Percentiles rank a stretch among this genome's conserved stretches.
Evolutionary conservation across 2,113 vertebrate species (phyloP).

Genomic region (Marcusenius ussheri): DNA sequence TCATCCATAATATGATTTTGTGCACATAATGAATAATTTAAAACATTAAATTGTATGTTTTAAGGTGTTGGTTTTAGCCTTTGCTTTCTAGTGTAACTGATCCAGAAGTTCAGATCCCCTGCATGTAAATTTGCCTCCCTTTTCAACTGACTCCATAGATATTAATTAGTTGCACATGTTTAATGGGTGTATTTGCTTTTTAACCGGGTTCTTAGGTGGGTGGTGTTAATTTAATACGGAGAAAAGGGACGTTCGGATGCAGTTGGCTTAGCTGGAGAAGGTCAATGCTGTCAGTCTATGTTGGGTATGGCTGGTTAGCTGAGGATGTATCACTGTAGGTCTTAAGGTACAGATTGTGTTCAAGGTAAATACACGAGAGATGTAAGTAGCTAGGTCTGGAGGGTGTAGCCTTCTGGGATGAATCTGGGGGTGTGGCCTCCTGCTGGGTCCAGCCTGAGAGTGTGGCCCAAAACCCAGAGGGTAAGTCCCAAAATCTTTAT

Average conservation of each 20-base stretch:
- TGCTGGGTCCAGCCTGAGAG: background rate
- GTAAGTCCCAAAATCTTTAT: background rate
- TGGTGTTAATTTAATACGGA: background rate
- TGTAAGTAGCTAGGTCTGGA: background rate
- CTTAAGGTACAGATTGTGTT: background rate
- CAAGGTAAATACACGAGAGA: background rate
- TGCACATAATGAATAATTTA: background rate
- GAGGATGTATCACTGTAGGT: background rate
- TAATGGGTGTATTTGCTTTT: background rate
- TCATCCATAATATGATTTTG: background rate
- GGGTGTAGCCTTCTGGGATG: background rate
- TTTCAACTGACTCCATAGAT: background rate
- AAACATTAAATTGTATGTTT: background rate
- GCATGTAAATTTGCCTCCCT: background rate
- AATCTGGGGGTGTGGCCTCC: background rate
- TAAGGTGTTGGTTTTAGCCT: slow-evolving; percentile 1
- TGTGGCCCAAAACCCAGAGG: background rate
- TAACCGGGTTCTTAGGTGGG: background rate
- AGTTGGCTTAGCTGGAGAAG: background rate
- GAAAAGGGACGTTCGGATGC: background rate
- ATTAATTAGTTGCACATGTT: background rate
- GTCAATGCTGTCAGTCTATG: background rate
- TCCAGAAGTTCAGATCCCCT: background rate
- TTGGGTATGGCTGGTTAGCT: background rate
- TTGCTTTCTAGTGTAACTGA: background rate